Evolutionary conservation across 2,797 vertebrate genomes (phyloP).

Genomic region (Sebastes itinus): DNA sequence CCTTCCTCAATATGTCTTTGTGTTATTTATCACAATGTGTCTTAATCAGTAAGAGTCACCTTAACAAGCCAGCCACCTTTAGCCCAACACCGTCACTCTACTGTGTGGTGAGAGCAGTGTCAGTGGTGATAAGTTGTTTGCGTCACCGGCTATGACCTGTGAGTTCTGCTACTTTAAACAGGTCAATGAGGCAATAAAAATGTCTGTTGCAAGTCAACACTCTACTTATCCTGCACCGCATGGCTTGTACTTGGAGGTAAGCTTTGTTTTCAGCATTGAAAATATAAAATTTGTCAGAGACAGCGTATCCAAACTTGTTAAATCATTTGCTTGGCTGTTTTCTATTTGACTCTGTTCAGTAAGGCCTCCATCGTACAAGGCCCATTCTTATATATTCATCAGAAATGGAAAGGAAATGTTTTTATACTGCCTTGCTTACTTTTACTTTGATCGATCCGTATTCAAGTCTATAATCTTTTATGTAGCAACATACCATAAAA

Average conservation of each 20-base stretch:
- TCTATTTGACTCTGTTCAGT: not conserved
- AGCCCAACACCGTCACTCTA: not conserved
- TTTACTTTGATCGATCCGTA: not conserved
- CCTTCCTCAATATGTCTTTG: not conserved
- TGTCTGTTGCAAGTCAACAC: conserved; percentile 7
- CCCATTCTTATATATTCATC: not conserved
- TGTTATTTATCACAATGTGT: not conserved
- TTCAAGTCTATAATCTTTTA: not conserved
- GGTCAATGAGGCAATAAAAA: conserved; percentile 47
- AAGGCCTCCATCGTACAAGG: not conserved
- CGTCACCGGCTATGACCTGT: conserved; percentile 10
- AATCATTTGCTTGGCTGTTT: not conserved
- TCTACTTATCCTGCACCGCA: not conserved
- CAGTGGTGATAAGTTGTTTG: conserved; percentile 7
- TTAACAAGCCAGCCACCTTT: not conserved
- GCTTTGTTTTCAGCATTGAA: not conserved
- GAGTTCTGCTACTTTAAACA: conserved; percentile 41
- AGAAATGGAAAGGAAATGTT: not conserved
- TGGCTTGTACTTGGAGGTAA: conserved; percentile 30
- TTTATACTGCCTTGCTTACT: not conserved
- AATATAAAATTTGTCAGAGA: not conserved
- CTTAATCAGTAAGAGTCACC: not conserved
- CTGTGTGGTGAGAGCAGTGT: not conserved
- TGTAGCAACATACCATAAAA: not conserved
- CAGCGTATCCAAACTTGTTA: not conserved